phyloP scores from a whole-genome alignment of 2,888 invertebrate species.

The Andrena praecox region DNA sequence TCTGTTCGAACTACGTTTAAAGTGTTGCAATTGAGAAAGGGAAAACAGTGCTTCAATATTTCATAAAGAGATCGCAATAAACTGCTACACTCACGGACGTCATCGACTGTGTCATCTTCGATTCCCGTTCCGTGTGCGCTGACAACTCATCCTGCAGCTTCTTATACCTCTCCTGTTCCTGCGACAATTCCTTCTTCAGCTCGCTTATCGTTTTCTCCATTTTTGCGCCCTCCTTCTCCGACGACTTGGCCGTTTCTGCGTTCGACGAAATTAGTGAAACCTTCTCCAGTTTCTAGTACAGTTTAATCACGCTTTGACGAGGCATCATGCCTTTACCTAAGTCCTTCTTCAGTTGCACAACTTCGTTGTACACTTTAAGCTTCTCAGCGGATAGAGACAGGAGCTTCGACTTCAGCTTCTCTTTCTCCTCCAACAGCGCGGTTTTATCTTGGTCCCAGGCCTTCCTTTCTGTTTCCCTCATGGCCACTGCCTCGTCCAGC shows the following conservation, averaged over 20 bases:
- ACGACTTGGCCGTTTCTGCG: conserved; percentile 86
- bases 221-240: conserved; percentile 84
- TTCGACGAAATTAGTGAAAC: conserved; percentile 20
- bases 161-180: conserved; percentile 88
- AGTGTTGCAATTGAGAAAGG: neutral
- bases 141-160: conserved; percentile 87
- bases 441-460: conserved; percentile 86
- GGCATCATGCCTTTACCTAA: conserved; percentile 85
- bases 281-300: neutral
- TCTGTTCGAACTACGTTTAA: conserved; percentile 86
- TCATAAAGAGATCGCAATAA: neutral
- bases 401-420: conserved; percentile 85
- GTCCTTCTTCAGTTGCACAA: conserved; percentile 87
- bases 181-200: conserved; percentile 85
- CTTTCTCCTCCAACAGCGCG: conserved; percentile 85
- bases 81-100: conserved; percentile 74
- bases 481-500: conserved; percentile 85
- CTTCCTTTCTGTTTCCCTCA: conserved; percentile 79
- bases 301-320: neutral
- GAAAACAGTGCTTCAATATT: neutral
- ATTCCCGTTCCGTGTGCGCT: conserved; percentile 78
- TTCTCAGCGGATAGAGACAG: conserved; percentile 85
- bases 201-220: conserved; percentile 89
- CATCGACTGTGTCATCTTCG: conserved; percentile 79
- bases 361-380: conserved; percentile 87